phyloP scores from a whole-genome alignment of 1,140 invertebrate genomes.

The Temnothorax curvispinosus region DNA sequence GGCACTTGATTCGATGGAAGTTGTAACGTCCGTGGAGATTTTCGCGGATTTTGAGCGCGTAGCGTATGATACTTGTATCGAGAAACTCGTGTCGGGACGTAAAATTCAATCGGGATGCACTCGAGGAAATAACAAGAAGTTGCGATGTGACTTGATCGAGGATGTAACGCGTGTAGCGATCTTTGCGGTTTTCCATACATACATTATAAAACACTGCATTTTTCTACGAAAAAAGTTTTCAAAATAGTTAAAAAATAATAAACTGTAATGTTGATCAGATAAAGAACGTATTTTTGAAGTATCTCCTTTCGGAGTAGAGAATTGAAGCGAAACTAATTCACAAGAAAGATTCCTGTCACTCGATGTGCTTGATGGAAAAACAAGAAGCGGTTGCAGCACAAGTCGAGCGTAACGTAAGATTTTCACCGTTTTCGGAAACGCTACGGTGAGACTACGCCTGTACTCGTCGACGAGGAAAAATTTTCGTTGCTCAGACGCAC shows the following conservation, averaged over 20 bases:
- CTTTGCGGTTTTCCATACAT: neutral
- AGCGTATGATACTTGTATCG: slow-evolving; percentile 34
- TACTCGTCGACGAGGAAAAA: neutral
- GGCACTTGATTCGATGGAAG: slow-evolving; percentile 38
- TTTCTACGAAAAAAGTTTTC: neutral
- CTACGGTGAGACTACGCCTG: neutral
- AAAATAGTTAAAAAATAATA: neutral
- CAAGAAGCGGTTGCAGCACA: neutral
- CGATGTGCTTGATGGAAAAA: neutral
- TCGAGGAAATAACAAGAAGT: slow-evolving; percentile 41
- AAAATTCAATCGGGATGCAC: slow-evolving; percentile 9
- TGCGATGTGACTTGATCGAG: neutral
- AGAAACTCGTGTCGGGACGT: slow-evolving; percentile 26
- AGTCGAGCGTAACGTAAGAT: slow-evolving; percentile 4
- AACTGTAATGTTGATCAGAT: neutral
- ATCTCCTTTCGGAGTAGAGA: neutral
- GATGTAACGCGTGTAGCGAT: neutral
- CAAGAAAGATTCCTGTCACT: neutral
- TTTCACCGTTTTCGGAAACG: neutral
- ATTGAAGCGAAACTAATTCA: neutral
- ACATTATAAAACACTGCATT: neutral
- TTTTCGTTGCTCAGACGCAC: slow-evolving; percentile 30
- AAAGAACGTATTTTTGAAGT: neutral
- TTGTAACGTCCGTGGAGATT: slow-evolving; percentile 43
- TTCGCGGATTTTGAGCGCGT: slow-evolving; percentile 20